These are phyloP conservation scores for Aporophyla lueneburgensis DNA, from an alignment of 2,888 invertebrate species.

Conservation along the genomic window DNA sequence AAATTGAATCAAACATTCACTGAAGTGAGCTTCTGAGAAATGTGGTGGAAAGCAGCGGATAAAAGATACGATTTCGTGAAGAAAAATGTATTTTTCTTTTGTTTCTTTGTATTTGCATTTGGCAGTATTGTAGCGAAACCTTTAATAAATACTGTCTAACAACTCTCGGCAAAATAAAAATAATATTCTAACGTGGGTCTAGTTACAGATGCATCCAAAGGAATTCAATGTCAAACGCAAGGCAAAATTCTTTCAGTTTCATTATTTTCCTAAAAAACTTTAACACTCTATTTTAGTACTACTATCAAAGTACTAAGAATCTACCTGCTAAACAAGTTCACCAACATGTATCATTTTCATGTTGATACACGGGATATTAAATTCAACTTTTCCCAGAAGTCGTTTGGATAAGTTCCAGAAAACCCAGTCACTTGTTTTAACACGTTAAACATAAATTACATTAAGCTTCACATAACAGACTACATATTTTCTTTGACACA, in stretches of 20 bases:
- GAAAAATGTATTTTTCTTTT: not conserved
- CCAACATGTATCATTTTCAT: slow-evolving; percentile 22
- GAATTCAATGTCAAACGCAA: not conserved
- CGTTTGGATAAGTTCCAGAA: slow-evolving; percentile 53
- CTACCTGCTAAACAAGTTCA: slow-evolving; percentile 5
- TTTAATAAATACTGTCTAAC: not conserved
- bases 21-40: slow-evolving; percentile 6
- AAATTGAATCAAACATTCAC: slow-evolving; percentile 43
- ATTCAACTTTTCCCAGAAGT: slow-evolving; percentile 30
- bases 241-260: no score
- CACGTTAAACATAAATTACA: slow-evolving; percentile 37
- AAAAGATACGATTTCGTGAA: slow-evolving; percentile 4
- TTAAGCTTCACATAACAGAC: slow-evolving; percentile 2
- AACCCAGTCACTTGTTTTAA: slow-evolving; percentile 23
- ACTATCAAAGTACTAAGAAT: not conserved
- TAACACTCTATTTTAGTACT: not conserved
- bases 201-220: not conserved
- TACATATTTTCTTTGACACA: slow-evolving; percentile 25
- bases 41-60: not conserved
- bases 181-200: not conserved
- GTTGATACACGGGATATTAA: slow-evolving; percentile 44
- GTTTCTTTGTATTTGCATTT: slow-evolving; percentile 6
- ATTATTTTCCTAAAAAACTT: not conserved
- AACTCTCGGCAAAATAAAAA: no score
- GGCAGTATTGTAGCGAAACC: not conserved